These are phyloP conservation scores for Notoglanidium macrostoma DNA, from an alignment of 2,797 vertebrate genomes.

Conservation along the genomic window DNA sequence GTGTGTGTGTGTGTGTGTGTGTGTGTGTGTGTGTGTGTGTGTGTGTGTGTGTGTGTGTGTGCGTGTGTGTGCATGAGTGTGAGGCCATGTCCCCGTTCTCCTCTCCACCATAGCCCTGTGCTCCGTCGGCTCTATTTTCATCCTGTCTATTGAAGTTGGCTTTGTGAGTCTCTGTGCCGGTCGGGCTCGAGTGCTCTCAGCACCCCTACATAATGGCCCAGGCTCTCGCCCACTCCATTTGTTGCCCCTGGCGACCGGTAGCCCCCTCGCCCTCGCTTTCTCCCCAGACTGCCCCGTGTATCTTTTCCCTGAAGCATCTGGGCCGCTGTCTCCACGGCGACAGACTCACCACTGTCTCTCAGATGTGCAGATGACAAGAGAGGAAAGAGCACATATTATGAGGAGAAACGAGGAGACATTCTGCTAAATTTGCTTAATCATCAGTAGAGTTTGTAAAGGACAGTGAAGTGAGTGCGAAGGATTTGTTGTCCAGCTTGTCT, in stretches of 20 bases:
- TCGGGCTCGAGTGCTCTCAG: conserved; percentile 91
- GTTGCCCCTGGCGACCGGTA: conserved; percentile 95
- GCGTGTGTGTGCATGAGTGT: conserved; percentile 24
- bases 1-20: conserved; percentile 30
- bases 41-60: conserved; percentile 27
- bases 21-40: conserved; percentile 25
- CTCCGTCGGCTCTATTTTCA: conserved; percentile 68
- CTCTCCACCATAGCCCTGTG: conserved; percentile 48
- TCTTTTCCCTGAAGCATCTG: conserved; percentile 88
- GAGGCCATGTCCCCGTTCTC: conserved; percentile 38
- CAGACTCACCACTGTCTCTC: conserved; percentile 82
- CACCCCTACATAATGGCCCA: conserved; percentile 89
- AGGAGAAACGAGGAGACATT: not conserved
- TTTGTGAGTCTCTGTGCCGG: conserved; percentile 69
- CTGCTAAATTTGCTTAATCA: not conserved
- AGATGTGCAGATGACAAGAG: conserved; percentile 37
- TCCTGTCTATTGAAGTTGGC: conserved; percentile 75
- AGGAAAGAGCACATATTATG: conserved; percentile 40
- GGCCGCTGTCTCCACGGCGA: conserved; percentile 86
- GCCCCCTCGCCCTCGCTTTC: conserved; percentile 68
- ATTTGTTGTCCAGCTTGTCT: not conserved
- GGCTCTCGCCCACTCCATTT: conserved; percentile 96
- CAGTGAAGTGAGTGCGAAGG: not conserved
- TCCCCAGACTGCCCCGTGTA: conserved; percentile 67
- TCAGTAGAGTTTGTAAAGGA: not conserved